Evolutionary conservation across 1,140 invertebrate genomes (phyloP), one percentile per base, ranked within the genome.

Genomic region (Caenorhabditis inopinata): DNA sequence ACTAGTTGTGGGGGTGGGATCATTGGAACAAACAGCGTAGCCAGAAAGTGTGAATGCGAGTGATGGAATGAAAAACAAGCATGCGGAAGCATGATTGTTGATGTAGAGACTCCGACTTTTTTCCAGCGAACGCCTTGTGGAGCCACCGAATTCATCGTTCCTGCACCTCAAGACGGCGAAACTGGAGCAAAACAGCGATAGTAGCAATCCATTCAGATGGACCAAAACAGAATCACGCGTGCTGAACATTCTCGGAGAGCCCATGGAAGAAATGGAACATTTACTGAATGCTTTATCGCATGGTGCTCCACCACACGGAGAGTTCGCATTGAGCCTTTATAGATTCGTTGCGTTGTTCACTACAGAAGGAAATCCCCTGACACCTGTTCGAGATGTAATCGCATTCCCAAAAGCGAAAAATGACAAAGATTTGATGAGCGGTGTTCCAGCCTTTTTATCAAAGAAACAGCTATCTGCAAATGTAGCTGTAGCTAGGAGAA

Each of bases 301-400:
- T 87, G 97, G 96, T 18, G 96, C 95, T 89, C 97, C 97, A 2
- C 97, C 97, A 23, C 97, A 99, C 91, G 96, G 94, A n/a, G 96
- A 96, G 7, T 96, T 99, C 87, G 97, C 97, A 12, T 89, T 99
- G 81, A 94, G 93, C 92, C 90, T 90, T 62, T 87, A 88, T 68
- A 18, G 86, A 79, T 88, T 87, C 46, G 76, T 89, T 14, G 75
- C 85, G 12, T 35, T 88, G 42, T 45, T 89, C 16, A 35, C 81
- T 6, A 48, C 51, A 9, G 32, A 78, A 18, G 85, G 85, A 18
- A 58, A 85, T 76, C 27, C 85, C 11, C 51, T 93, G 0, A 89
- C 92, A 12, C 94, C 92, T 84, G 97, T 99, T 86, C 91, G 94
- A 85, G 95, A 97, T 90, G 96, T 81, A 1, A 81, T 99, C 85